phyloP scores from a whole-genome alignment of 2,888 invertebrate genomes.

The Drosophila paramelanica region DNA sequence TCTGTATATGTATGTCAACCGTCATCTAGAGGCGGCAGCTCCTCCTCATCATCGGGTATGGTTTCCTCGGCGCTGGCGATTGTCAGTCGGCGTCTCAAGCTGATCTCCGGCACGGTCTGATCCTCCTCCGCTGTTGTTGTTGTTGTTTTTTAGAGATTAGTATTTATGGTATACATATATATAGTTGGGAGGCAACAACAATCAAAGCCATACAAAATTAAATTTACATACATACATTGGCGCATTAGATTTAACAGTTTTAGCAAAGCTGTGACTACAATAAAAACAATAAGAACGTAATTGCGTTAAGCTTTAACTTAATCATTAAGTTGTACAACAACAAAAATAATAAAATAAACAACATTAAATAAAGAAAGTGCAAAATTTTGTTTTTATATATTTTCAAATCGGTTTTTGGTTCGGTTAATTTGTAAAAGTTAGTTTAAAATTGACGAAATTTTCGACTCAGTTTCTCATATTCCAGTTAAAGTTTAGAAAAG shows the following conservation, averaged over 20 bases:
- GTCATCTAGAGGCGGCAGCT: slow-evolving; percentile 80
- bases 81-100: slow-evolving; percentile 83
- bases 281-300: slow-evolving; percentile 37
- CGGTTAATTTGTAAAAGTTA: slow-evolving; percentile 24
- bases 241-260: slow-evolving; percentile 66
- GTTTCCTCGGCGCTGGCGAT: slow-evolving; percentile 82
- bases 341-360: slow-evolving; percentile 20
- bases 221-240: slow-evolving; percentile 76
- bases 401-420: slow-evolving; percentile 12
- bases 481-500: background rate
- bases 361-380: slow-evolving; percentile 64
- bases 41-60: slow-evolving; percentile 73
- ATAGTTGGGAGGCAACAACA: slow-evolving; percentile 49
- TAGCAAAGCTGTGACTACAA: slow-evolving; percentile 74
- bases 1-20: slow-evolving; percentile 66
- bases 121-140: slow-evolving; percentile 58
- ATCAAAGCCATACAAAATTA: slow-evolving; percentile 60
- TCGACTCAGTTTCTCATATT: slow-evolving; percentile 10
- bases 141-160: slow-evolving; percentile 29
- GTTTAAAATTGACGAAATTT: slow-evolving; percentile 35
- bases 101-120: slow-evolving; percentile 56
- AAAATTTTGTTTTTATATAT: slow-evolving; percentile 46
- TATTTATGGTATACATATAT: slow-evolving; percentile 24
- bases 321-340: slow-evolving; percentile 22
- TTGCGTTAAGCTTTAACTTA: slow-evolving; percentile 20